A percentile compares a stretch with the other conserved stretches of the same genome.
Conservation (phyloP, 2,113 vertebrate genomes). For the Diadophis punctatus region DNA sequence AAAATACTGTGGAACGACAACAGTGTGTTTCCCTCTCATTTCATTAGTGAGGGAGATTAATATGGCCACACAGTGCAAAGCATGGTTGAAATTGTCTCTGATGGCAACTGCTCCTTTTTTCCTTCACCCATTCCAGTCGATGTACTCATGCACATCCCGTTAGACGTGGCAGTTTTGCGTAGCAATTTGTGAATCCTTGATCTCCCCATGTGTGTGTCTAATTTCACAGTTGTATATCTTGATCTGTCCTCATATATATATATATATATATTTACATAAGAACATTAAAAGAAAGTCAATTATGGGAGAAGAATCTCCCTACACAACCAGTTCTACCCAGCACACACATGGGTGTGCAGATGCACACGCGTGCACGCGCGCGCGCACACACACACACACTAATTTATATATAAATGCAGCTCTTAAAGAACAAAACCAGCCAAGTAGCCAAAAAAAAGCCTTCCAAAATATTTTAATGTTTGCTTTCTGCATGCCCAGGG, state of each 20-base stretch:
- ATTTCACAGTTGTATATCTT: conserved; percentile 65
- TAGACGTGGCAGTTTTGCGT: conserved; percentile 78
- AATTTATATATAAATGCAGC: conserved; percentile 75
- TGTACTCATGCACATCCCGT: conserved; percentile 73
- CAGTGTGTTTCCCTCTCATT: not conserved
- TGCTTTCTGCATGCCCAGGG: not conserved
- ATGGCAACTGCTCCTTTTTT: conserved; percentile 40
- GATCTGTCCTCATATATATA: conserved; percentile 55
- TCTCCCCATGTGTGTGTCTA: conserved; percentile 53
- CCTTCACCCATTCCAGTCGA: conserved; percentile 48
- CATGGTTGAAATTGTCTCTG: conserved; percentile 47
- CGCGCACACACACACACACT: conserved; percentile 58
- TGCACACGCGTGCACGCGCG: not conserved
- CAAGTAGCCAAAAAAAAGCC: conserved; percentile 40
- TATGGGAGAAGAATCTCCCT: conserved; percentile 34
- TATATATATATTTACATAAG: conserved; percentile 59
- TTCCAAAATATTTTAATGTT: conserved; percentile 67
- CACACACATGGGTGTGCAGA: not conserved
- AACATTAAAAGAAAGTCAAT: conserved; percentile 41
- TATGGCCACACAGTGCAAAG: not conserved
- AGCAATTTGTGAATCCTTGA: conserved; percentile 70
- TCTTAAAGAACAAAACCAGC: conserved; percentile 56
- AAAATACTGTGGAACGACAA: conserved; percentile 33
- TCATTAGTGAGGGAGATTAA: not conserved
- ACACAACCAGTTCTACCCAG: conserved; percentile 40